Percentiles rank a stretch among this genome's conserved stretches.
Evolutionary conservation across 2,797 vertebrate genomes (phyloP).

Genomic region (Pangasius sanitwongsei): DNA sequence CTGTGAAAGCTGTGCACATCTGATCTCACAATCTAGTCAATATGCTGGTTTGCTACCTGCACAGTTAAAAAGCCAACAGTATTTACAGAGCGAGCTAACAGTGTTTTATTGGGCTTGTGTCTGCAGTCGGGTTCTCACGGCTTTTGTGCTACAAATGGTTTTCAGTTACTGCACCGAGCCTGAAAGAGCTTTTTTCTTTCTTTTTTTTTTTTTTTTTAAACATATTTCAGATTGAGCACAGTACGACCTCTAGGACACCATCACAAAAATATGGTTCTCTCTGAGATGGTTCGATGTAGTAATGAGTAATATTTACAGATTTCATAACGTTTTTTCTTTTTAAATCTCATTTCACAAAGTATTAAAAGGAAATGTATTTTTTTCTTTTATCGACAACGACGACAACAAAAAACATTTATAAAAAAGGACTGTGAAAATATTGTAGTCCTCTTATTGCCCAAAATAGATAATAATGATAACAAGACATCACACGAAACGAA

Average conservation of each 20-base stretch:
- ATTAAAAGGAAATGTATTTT: conserved; percentile 77
- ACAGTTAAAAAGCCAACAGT: conserved; percentile 74
- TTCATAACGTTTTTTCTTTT: conserved; percentile 69
- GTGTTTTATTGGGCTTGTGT: conserved; percentile 67
- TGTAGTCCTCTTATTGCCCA: conserved; percentile 90
- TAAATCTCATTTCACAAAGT: conserved; percentile 77
- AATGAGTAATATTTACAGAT: conserved; percentile 87
- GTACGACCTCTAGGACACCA: conserved; percentile 78
- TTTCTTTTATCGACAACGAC: conserved; percentile 55
- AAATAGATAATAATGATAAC: conserved; percentile 87
- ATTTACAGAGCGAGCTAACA: conserved; percentile 74
- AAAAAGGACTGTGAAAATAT: conserved; percentile 83
- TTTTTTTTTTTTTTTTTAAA: conserved; percentile 52
- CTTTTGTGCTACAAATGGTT: conserved; percentile 68
- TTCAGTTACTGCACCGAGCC: conserved; percentile 58
- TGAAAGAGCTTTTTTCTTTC: conserved; percentile 43
- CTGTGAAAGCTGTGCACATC: conserved; percentile 78
- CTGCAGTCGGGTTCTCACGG: conserved; percentile 70
- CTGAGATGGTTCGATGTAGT: conserved; percentile 83
- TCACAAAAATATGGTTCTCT: conserved; percentile 87
- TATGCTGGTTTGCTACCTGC: conserved; percentile 79
- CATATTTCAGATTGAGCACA: conserved; percentile 62
- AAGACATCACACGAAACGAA: conserved; percentile 77
- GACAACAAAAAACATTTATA: conserved; percentile 82
- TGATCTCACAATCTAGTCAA: conserved; percentile 66